Percentiles rank a stretch among this genome's conserved stretches.
Conservation (phyloP, 2,888 invertebrate genomes). For the Drosophila birchii region DNA sequence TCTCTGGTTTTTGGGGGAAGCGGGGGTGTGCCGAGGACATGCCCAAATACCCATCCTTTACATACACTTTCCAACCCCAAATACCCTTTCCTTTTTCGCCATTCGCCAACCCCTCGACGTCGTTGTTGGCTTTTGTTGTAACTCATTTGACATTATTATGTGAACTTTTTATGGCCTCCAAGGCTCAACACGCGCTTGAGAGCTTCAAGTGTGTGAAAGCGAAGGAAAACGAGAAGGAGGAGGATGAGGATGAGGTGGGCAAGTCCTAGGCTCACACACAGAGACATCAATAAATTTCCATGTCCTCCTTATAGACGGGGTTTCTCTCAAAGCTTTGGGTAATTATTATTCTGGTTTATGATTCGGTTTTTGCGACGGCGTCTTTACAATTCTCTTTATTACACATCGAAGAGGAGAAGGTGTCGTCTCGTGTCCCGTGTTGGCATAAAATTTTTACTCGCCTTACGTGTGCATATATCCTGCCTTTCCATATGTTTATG, state of each 20-base stretch:
- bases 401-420: conserved; percentile 51
- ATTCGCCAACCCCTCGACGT: conserved; percentile 33
- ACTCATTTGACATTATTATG: conserved; percentile 81
- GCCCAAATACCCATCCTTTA: conserved; percentile 8
- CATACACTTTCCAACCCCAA: conserved; percentile 9
- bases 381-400: conserved; percentile 74
- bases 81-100: conserved; percentile 12
- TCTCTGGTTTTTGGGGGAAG: conserved; percentile 54
- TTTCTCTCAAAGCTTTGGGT: conserved; percentile 74
- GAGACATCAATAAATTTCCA: conserved; percentile 74
- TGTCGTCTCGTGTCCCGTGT: conserved; percentile 48
- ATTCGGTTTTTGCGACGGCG: conserved; percentile 64
- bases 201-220: conserved; percentile 30
- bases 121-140: conserved; percentile 73
- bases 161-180: conserved; percentile 76
- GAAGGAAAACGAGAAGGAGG: background rate
- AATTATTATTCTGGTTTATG: conserved; percentile 81
- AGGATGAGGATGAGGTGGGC: conserved; percentile 1
- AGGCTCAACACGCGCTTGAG: conserved; percentile 65
- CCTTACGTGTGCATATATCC: conserved; percentile 42
- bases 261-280: conserved; percentile 62
- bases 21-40: conserved; percentile 51
- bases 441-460: conserved; percentile 71
- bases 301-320: conserved; percentile 51
- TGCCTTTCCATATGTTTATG: conserved; percentile 5